Evolutionary conservation across 2,113 vertebrate genomes (phyloP), one percentile per base, ranked within the genome.

Genomic region (Scomber scombrus): DNA sequence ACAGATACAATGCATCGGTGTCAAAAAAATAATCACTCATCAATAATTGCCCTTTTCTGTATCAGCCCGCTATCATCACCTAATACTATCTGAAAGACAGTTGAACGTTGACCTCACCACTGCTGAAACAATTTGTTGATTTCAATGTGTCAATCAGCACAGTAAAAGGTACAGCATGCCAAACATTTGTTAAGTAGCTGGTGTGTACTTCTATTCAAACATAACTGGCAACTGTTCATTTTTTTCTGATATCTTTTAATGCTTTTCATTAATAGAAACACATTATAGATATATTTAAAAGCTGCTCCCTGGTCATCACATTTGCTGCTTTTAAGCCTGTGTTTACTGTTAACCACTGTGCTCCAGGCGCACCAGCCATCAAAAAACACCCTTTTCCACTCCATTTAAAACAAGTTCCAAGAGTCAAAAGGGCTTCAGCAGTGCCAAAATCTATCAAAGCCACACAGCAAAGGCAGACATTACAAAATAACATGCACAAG

Each of bases 401-500:
- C 2, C 3, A n/a, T 65, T 23, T 15, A 60, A 34, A 72, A 73
- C 5, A 26, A 26, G 23, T 26, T 26, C 23, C 23, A 26, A 26
- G 7, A 26, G 19, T 58, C 11, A 66, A 23, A 69, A 49, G 26
- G 4, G 23, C 51, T 45, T 10, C 4, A 15, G 46, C 45, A 26
- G 5, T 19, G 29, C 11, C 19, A 21, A 11, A 70, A 46, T 31
- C 40, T 64, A 49, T 50, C 40, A 50, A 14, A 11, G 12, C 26
- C 11, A 55, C 47, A 19, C 15, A 31, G 26, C 26, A 75, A 71
- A 66, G 51, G 29, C 51, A 51, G 16, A 21, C 5, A 18, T 14
- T 16, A 46, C n/a, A 51, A 65, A 46, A 29, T n/a, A 60, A 72
- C 9, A 77, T 11, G 31, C 5, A 52, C 9, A 31, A 72, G 47